Evolutionary conservation across 2,888 invertebrate species (phyloP), one percentile per base, ranked within the genome.

Genomic region (Mellilla xanthometata): DNA sequence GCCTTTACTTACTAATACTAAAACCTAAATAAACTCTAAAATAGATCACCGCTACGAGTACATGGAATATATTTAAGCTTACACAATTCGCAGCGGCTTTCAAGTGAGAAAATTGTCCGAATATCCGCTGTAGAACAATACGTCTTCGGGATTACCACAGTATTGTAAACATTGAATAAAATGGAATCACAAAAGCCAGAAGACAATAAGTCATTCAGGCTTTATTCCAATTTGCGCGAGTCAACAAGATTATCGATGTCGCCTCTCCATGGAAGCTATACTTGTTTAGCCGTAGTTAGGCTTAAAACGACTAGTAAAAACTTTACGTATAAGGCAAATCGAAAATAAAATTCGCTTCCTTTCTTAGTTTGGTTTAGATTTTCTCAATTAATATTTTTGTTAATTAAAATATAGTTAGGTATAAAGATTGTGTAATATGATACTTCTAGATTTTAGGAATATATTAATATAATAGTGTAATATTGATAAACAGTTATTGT

Each of bases 151-250:
- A 50, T 52, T 47, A 52, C 44, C 39, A 39, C 34, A 9, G 47
- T 43, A 52, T 49, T 52, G 53, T 45, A 60, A 60, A 58, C 57
- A 57, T 58, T 51, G 50, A 56, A 56, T 52, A 51, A 52, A 58
- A 50, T 44, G 47, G 45, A 58, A 49, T 45, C 34, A 28, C 40
- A 39, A 52, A 47, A 45, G 42, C 39, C 51, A 30, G 45, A 39
- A 47, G 52, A 54, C 61, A 56, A 58, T 60, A 58, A 57, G 55
- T 58, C 56, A 54, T 54, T 54, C 55, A 46, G 51, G 47, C 51
- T 52, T 47, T 49, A 49, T 53, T 56, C 55, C 61, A 61, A 60
- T 63, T 61, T 55, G 57, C 43, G 30, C 49, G 46, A 53, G 48
- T 52, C 56, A 59, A 57, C 55, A 56, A 48, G 52, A 57, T 60